Conservation (phyloP, 2,797 vertebrate genomes). For the Chrosomus eos region DNA sequence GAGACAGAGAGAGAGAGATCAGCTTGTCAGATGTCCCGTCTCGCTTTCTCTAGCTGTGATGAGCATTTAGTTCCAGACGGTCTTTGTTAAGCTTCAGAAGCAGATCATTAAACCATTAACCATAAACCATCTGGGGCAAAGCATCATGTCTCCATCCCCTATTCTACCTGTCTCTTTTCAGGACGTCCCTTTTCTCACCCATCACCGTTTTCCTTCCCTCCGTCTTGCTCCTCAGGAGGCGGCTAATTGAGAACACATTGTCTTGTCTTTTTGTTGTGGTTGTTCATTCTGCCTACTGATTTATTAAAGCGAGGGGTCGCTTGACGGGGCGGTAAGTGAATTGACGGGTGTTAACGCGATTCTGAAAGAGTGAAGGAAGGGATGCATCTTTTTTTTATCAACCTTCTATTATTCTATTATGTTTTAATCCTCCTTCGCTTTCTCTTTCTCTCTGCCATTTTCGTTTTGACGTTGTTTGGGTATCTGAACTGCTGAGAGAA, state of each 20-base stretch:
- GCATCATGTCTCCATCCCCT: conserved; percentile 12
- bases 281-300: conserved; percentile 32
- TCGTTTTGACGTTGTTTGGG: not conserved
- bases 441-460: not conserved
- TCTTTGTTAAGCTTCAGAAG: conserved; percentile 39
- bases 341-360: not conserved
- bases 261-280: conserved; percentile 40
- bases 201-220: conserved; percentile 22
- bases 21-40: conserved; percentile 13
- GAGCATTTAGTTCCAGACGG: conserved; percentile 37
- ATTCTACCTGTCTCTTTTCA: conserved; percentile 12
- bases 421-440: not conserved
- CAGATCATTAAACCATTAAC: conserved; percentile 48
- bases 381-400: not conserved
- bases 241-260: conserved; percentile 58
- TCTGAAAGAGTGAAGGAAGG: conserved; percentile 9
- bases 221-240: conserved; percentile 22
- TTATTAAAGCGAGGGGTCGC: conserved; percentile 31
- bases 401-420: not conserved
- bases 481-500: conserved; percentile 10
- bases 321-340: conserved; percentile 36
- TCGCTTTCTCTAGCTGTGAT: conserved; percentile 26
- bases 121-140: conserved; percentile 40
- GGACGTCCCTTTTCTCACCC: conserved; percentile 26
- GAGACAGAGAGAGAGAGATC: conserved; percentile 25